Evolutionary conservation across 2,113 vertebrate species (phyloP), one percentile per base, ranked within the genome.

Genomic region (Reinhardtius hippoglossoides): DNA sequence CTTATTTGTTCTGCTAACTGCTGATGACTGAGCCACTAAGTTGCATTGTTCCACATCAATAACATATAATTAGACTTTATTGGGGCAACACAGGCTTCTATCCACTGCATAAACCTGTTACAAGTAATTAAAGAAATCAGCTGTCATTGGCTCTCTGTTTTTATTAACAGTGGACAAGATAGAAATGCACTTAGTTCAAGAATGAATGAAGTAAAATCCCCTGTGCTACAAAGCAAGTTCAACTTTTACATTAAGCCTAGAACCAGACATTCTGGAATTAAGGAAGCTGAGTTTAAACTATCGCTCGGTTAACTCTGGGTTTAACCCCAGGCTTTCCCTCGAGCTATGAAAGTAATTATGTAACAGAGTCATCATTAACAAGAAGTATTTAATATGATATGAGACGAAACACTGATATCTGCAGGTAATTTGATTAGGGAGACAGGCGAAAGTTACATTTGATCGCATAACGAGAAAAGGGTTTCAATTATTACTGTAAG

Each of bases 101-200:
- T 54, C 20, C 9, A 54, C 50, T n/a, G 50, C 20, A 54, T 54
- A 21, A 21, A 52, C 50, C 6, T 21, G 20, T 52, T n/a, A 8
- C 5, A 52, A n/a, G 50, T 52, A 52, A 52, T 52, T 52, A n/a
- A 20, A 52, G 2, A 9, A 9, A n/a, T 54, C 20, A 20, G 20
- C 50, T 54, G 50, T 54, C 50, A 54, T 48, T 48, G 44, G 44
- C 15, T 5, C 15, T 16, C 50, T n/a, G 20, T 54, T 3, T 54
- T 10, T n/a, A n/a, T 21, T 54, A 46, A 56, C 64, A 72, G 48
- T 44, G 6, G 23, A 8, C 16, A 59, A 46, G 16, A 27, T 23
- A 60, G n/a, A 69, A 65, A 69, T 15, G 56, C 20, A 56, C 23
- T 63, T 35, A 75, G 21, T 76, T 75, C 26, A 37, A 13, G 62